These are phyloP conservation scores for Semibalanus balanoides DNA, from an alignment of 1,140 invertebrate genomes.

Conservation along the genomic window DNA sequence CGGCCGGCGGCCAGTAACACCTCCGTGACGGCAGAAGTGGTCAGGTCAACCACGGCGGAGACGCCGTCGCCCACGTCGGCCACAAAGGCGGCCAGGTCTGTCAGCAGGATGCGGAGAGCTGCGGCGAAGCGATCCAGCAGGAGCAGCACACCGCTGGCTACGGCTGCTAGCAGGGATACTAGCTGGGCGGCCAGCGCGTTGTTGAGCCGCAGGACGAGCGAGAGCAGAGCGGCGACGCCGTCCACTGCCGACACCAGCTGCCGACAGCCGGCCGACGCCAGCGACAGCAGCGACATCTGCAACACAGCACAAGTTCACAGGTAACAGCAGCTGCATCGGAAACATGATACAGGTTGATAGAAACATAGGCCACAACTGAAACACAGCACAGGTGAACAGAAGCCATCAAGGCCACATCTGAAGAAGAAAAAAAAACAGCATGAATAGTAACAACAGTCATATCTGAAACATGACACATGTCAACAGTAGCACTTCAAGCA, in stretches of 20 bases:
- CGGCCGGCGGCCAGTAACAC: background rate
- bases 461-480: too few relatives aligned
- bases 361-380: too few relatives aligned
- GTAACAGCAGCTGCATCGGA: too few relatives aligned
- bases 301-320: background rate
- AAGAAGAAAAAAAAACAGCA: too few relatives aligned
- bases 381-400: too few relatives aligned
- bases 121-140: background rate
- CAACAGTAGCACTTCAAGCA: too few relatives aligned
- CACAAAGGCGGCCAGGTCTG: background rate
- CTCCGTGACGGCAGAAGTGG: background rate
- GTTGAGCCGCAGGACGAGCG: background rate
- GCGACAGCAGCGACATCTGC: background rate
- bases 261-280: background rate
- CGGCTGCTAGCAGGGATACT: background rate
- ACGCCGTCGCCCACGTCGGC: background rate
- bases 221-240: background rate
- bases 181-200: background rate
- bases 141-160: background rate
- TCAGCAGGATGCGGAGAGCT: background rate
- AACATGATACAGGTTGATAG: too few relatives aligned
- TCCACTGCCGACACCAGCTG: background rate
- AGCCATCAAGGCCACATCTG: too few relatives aligned
- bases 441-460: too few relatives aligned
- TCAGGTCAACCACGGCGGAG: background rate